Conservation (phyloP, 2,888 invertebrate genomes). For the Ornithoptera alexandrae region DNA sequence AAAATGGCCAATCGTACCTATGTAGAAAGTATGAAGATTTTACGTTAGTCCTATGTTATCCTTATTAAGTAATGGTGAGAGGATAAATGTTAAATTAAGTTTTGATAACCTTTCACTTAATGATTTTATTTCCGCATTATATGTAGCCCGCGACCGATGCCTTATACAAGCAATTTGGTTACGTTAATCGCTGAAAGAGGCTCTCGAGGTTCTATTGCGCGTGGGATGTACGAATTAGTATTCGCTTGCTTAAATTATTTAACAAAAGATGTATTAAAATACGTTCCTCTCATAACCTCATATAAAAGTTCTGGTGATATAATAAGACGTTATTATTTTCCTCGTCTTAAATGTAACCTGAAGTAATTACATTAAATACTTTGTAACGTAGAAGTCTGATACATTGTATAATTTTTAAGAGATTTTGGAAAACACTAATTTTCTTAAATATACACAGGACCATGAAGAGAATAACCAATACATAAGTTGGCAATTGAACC, state of each 20-base stretch:
- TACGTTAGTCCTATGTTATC: not conserved
- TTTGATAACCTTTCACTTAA: slow-evolving; percentile 18
- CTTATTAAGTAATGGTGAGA: slow-evolving; percentile 7
- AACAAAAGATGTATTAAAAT: not conserved
- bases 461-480: slow-evolving; percentile 35
- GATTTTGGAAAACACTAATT: no score
- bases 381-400: no score
- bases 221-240: slow-evolving; percentile 12
- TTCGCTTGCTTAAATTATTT: slow-evolving; percentile 17
- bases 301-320: not conserved
- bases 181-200: slow-evolving; percentile 17
- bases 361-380: no score
- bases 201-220: slow-evolving; percentile 2
- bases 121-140: slow-evolving; percentile 13
- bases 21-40: not conserved
- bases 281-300: not conserved
- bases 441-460: no score
- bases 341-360: not conserved
- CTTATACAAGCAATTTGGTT: slow-evolving; percentile 15
- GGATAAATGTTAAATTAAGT: slow-evolving; percentile 3
- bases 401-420: no score
- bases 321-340: not conserved
- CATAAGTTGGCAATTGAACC: slow-evolving; percentile 33
- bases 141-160: slow-evolving; percentile 2
- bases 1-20: no score